A percentile compares a stretch with the other conserved stretches of the same genome.
Conservation (phyloP, 2,888 invertebrate genomes). For the Loripinus fragilis region DNA sequence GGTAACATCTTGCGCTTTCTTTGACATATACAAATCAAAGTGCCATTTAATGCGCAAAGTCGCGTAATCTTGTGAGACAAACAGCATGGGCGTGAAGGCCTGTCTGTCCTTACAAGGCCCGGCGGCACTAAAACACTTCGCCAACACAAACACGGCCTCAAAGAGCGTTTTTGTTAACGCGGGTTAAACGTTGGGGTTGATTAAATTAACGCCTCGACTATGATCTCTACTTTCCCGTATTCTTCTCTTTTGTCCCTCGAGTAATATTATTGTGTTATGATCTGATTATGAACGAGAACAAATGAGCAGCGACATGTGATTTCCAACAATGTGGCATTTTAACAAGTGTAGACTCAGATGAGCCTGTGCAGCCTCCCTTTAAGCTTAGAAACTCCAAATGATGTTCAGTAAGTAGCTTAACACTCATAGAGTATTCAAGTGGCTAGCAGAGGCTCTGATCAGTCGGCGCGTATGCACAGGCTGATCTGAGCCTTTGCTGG, state of each 20-base stretch:
- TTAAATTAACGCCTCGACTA: background rate
- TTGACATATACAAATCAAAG: conserved; percentile 29
- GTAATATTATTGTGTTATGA: conserved; percentile 3
- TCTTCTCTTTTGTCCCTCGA: background rate
- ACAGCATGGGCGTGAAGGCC: conserved; percentile 33
- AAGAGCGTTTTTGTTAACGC: background rate
- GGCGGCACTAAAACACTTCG: conserved; percentile 10
- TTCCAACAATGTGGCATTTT: too few species aligned
- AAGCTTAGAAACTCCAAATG: too few species aligned
- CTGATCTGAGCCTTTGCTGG: too few species aligned
- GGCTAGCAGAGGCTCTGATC: too few species aligned
- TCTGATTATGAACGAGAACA: background rate
- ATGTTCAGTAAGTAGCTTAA: too few species aligned
- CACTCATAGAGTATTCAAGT: too few species aligned
- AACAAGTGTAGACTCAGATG: too few species aligned
- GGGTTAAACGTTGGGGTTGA: background rate
- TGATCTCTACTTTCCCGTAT: background rate
- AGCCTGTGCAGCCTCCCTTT: too few species aligned
- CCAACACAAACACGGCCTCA: background rate
- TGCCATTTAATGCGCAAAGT: conserved; percentile 34
- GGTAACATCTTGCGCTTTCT: conserved; percentile 45
- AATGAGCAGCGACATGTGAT: too few species aligned
- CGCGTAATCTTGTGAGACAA: conserved; percentile 30
- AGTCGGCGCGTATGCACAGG: too few species aligned
- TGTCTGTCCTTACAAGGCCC: conserved; percentile 26